Evolutionary conservation across 2,888 invertebrate genomes (phyloP).

Genomic region (Amitus sp.): DNA sequence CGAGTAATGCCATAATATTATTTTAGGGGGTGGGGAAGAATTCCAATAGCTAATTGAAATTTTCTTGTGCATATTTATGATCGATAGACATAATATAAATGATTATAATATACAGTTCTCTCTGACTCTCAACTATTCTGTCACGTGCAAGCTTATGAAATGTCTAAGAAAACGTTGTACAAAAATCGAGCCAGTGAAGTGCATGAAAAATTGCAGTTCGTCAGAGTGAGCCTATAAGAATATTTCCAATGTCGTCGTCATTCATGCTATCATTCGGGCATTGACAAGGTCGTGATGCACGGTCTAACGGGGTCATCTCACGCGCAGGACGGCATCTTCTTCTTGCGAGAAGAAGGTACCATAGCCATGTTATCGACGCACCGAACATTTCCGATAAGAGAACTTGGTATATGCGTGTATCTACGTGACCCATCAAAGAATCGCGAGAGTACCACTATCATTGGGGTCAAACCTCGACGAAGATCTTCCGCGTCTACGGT

Average conservation of each 20-base stretch:
- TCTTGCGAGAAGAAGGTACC: slow-evolving; percentile 31
- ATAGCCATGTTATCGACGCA: slow-evolving; percentile 39
- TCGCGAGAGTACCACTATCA: slow-evolving; percentile 39
- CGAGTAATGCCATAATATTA: no score
- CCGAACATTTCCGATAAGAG: slow-evolving; percentile 40
- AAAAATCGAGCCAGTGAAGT: no score
- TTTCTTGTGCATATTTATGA: no score
- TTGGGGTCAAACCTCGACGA: slow-evolving; percentile 32
- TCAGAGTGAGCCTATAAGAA: slow-evolving; percentile 31
- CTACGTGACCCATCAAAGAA: slow-evolving; percentile 29
- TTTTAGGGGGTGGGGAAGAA: no score
- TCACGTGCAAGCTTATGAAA: no score
- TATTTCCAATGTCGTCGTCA: slow-evolving; percentile 42
- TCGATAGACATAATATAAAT: no score
- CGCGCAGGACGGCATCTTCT: slow-evolving; percentile 41
- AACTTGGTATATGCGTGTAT: slow-evolving; percentile 34
- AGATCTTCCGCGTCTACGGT: slow-evolving; percentile 36
- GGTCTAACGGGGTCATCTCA: slow-evolving; percentile 46
- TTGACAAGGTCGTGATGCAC: slow-evolving; percentile 49
- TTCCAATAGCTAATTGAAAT: no score
- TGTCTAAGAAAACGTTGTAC: no score
- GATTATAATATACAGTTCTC: no score
- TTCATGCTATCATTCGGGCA: slow-evolving; percentile 47
- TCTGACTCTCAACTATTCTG: no score
- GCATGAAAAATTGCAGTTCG: neutral